Evolutionary conservation across 2,113 vertebrate genomes (phyloP).

Genomic region (Recurvirostra avosetta): DNA sequence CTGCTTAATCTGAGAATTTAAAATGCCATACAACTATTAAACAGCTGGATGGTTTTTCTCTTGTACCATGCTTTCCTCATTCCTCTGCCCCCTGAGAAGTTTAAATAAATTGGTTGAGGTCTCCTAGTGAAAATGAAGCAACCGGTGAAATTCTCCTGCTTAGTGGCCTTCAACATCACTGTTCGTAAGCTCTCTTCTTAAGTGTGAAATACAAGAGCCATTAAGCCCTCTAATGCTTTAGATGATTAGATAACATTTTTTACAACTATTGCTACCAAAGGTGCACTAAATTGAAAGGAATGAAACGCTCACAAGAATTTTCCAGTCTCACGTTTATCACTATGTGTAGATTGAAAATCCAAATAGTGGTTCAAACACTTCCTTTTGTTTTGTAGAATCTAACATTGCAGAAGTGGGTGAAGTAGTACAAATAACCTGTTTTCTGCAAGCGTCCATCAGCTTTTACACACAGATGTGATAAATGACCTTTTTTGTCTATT

Average conservation of each 20-base stretch:
- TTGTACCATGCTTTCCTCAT: background rate
- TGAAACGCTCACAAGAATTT: background rate
- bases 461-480: background rate
- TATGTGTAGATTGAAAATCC: background rate
- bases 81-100: background rate
- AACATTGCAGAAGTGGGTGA: background rate
- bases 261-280: background rate
- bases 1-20: background rate
- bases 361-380: background rate
- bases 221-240: background rate
- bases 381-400: background rate
- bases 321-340: background rate
- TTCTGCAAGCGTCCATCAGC: background rate
- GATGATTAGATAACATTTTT: background rate
- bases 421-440: background rate
- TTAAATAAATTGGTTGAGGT: background rate
- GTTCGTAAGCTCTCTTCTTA: background rate
- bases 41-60: background rate
- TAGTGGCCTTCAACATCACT: background rate
- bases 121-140: background rate
- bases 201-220: background rate
- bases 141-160: background rate
- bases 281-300: background rate
- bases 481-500: background rate
- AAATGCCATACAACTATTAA: conserved; percentile 46